Evolutionary conservation across 2,113 vertebrate species (phyloP).

Genomic region (Jacana jacana): DNA sequence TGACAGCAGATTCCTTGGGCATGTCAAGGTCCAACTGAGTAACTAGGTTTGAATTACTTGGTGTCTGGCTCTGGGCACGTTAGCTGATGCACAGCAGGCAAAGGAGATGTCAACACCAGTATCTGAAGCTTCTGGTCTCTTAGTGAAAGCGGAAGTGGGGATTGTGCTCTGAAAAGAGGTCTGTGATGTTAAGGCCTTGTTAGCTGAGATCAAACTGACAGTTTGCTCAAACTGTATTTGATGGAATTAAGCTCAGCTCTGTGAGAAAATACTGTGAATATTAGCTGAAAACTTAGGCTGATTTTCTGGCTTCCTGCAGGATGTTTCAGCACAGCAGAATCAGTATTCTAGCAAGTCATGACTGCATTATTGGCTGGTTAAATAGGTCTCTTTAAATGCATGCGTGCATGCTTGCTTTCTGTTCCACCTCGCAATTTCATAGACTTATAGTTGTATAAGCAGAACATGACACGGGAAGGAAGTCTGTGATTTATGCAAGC

Average conservation of each 20-base stretch:
- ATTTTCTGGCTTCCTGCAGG: not conserved
- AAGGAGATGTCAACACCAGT: not conserved
- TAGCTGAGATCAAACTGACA: not conserved
- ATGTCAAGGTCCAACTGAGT: not conserved
- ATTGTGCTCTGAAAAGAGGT: not conserved
- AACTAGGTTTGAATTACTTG: not conserved
- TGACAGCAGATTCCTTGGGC: not conserved
- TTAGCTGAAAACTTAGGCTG: not conserved
- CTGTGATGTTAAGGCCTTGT: not conserved
- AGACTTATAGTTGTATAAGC: not conserved
- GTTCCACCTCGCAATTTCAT: not conserved
- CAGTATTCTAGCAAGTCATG: not conserved
- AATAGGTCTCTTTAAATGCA: not conserved
- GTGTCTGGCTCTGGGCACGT: rapidly evolving
- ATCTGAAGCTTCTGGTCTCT: not conserved
- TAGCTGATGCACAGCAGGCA: not conserved
- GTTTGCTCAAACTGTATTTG: not conserved
- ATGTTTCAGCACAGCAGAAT: not conserved
- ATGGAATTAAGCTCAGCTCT: not conserved
- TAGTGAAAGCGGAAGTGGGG: not conserved
- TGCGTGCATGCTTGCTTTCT: not conserved
- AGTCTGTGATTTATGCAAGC: not conserved
- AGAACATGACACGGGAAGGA: not conserved
- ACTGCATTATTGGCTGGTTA: not conserved
- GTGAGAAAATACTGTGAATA: not conserved